A percentile compares a stretch with the other conserved stretches of the same genome.
Evolutionary conservation across 2,113 vertebrate species (phyloP).

Genomic region (Kobus ellipsiprymnus): DNA sequence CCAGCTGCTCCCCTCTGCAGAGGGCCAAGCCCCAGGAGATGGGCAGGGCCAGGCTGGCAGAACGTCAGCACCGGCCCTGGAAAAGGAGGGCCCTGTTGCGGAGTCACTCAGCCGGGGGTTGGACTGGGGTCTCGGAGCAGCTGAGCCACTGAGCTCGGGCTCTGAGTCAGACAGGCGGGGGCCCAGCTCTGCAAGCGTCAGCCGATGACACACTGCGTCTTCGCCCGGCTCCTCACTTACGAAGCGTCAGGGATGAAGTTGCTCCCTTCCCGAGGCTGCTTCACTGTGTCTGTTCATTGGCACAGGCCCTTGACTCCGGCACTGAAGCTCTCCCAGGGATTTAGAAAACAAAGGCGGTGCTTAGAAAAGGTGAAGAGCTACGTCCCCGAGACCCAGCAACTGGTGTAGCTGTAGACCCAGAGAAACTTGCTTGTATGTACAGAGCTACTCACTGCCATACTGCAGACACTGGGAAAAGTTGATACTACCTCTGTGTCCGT

Average conservation of each 20-base stretch:
- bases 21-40: background rate
- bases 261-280: too few species aligned
- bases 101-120: background rate
- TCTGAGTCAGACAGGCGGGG: fast-evolving
- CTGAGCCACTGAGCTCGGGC: background rate
- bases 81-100: background rate
- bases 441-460: fast-evolving
- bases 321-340: background rate
- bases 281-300: fast-evolving
- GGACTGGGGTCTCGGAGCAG: background rate
- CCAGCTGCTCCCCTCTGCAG: background rate
- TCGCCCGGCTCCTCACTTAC: fast-evolving
- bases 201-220: background rate
- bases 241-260: too few species aligned
- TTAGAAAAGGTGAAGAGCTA: background rate
- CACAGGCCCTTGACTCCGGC: background rate
- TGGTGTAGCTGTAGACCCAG: background rate
- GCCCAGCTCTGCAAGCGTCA: background rate
- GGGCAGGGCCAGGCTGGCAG: background rate
- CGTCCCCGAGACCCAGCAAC: background rate
- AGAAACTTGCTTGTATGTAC: fast-evolving
- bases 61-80: background rate
- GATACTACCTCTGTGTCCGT: fast-evolving
- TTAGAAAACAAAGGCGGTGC: background rate
- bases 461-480: fast-evolving